Percentiles rank a stretch among this genome's conserved stretches.
These are phyloP conservation scores for Drosophila takahashii DNA, from an alignment of 1,140 invertebrate genomes.

Conservation along the genomic window DNA sequence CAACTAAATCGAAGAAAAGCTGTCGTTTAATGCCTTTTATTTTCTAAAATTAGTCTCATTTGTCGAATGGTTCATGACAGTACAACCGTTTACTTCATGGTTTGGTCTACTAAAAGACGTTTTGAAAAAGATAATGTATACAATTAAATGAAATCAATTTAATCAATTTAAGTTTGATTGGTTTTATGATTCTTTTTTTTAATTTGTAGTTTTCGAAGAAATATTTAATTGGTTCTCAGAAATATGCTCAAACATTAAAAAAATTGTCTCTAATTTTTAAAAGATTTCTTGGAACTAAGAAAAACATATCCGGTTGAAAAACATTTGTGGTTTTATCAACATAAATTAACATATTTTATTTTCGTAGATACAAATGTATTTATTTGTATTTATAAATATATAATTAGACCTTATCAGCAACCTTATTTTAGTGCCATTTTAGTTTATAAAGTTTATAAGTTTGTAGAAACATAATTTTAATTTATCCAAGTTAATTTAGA, in stretches of 20 bases:
- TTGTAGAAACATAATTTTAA: no score
- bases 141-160: no score
- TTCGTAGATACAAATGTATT: neutral
- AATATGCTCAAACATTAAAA: neutral
- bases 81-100: neutral
- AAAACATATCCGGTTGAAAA: neutral
- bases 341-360: neutral
- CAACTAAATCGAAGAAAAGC: neutral
- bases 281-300: neutral
- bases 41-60: neutral
- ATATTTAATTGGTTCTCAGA: neutral
- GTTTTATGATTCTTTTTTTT: no score
- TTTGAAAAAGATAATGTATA: no score
- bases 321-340: neutral
- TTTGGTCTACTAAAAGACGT: no score
- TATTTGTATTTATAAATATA: neutral
- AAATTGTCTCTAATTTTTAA: neutral
- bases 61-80: no score
- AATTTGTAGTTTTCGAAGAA: no score
- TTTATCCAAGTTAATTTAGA: no score
- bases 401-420: no score
- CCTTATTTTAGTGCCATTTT: no score
- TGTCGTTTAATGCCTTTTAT: neutral
- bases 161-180: no score
- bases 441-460: no score